These are phyloP conservation scores for Amniataba percoides DNA, from an alignment of 2,797 vertebrate species.

Conservation along the genomic window DNA sequence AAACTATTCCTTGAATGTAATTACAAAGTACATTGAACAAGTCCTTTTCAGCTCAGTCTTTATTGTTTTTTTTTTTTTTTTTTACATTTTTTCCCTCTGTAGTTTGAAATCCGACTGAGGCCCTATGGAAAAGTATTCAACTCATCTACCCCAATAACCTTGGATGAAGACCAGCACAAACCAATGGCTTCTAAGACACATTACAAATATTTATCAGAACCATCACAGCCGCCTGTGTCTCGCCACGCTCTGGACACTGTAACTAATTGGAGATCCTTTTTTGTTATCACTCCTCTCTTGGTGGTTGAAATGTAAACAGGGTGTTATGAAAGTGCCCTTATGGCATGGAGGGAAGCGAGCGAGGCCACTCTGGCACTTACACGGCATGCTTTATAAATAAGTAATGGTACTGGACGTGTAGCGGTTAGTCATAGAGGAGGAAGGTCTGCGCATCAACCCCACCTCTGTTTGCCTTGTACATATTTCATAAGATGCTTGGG, in stretches of 20 bases:
- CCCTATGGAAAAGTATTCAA: conserved; percentile 56
- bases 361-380: conserved; percentile 87
- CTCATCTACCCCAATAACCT: conserved; percentile 71
- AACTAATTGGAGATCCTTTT: conserved; percentile 83
- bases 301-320: conserved; percentile 85
- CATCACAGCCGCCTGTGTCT: conserved; percentile 53
- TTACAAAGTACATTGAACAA: conserved; percentile 12
- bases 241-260: conserved; percentile 77
- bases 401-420: conserved; percentile 89
- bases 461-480: conserved; percentile 90
- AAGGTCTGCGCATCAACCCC: conserved; percentile 86
- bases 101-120: conserved; percentile 46
- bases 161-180: conserved; percentile 64
- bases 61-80: conserved; percentile 40
- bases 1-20: conserved; percentile 13
- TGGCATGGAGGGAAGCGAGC: conserved; percentile 79
- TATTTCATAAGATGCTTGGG: conserved; percentile 87
- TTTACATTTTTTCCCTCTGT: conserved; percentile 23
- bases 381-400: conserved; percentile 88
- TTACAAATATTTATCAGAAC: conserved; percentile 79
- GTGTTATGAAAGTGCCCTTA: conserved; percentile 87
- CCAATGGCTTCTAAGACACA: conserved; percentile 55
- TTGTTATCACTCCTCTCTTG: conserved; percentile 80
- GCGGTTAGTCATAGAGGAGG: conserved; percentile 87
- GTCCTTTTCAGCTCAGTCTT: conserved; percentile 29